These are phyloP conservation scores for Addax nasomaculatus DNA, from an alignment of 2,113 vertebrate genomes.

Conservation along the genomic window DNA sequence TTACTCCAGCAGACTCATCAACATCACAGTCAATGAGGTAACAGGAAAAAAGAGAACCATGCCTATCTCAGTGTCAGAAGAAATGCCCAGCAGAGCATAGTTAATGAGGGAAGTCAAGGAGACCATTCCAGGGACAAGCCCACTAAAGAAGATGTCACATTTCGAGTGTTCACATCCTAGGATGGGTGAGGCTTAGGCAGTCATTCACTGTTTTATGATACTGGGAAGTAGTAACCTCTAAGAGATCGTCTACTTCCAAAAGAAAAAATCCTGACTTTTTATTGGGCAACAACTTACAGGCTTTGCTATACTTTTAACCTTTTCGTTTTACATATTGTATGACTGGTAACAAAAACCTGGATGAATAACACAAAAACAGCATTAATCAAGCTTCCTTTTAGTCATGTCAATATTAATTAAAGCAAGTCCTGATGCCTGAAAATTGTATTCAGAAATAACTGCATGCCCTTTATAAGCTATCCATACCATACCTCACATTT, in stretches of 20 bases:
- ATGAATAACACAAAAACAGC: background rate
- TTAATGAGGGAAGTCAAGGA: background rate
- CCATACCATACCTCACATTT: background rate
- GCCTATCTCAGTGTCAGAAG: background rate
- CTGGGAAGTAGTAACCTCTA: background rate
- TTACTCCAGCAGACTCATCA: conserved; percentile 29
- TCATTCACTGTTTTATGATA: background rate
- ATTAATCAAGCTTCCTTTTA: background rate
- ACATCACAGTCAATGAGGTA: conserved; percentile 30
- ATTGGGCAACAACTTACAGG: background rate
- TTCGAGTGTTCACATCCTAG: background rate
- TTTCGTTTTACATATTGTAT: background rate
- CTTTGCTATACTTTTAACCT: background rate
- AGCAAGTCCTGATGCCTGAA: background rate
- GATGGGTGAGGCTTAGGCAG: background rate
- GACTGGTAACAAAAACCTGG: background rate
- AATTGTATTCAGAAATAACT: background rate
- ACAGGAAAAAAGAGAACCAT: background rate
- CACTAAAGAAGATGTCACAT: conserved; percentile 7
- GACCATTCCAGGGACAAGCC: background rate
- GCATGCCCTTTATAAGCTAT: background rate
- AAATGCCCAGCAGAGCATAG: background rate
- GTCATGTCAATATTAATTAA: background rate
- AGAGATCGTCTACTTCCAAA: background rate
- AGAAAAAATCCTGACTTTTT: background rate